Evolutionary conservation across 1,140 invertebrate genomes (phyloP), one percentile per base, ranked within the genome.

Genomic region (Drosophila lini): DNA sequence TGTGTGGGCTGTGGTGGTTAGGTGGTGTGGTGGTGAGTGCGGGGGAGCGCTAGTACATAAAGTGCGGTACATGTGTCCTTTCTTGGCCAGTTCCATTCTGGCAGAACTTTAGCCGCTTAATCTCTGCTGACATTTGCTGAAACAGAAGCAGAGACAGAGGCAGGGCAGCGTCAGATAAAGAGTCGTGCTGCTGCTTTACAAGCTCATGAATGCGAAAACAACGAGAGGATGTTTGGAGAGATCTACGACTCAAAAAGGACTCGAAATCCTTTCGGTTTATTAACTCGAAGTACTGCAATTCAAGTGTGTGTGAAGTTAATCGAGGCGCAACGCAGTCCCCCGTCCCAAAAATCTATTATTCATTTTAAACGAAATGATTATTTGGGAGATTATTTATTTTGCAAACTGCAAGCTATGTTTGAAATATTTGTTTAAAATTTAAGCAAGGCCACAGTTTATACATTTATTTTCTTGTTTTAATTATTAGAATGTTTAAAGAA

Each of bases 111-210:
- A 62, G 55, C 80, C 71, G 62, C 83, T 71, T 89, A 86, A 86
- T 86, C 83, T 88, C 77, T 88, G 84, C 73, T 89, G 83, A 89
- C 83, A 85, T 84, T 84, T 83, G 81, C 48, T 73, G 61, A 48
- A 60, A 69, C 57, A 67, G 53, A 58, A 50, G 16, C 36, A 47
- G 45, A 22, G 22, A 11, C 47, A 16, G 28, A 2, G 41, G 44
- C 53, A 55, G 34, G 41, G 44, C 53, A 55, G 34, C n/a, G 13
- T 4, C 32, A 47, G 28, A 53, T 68, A 68, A 48, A 67, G 42
- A 40, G 64, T 28, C 19, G 11, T 16, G 31, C 44, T 44, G 32
- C 42, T 45, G 52, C 36, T 59, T 41, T 59, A 50, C 68, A 70
- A 71, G 69, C 65, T 71, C 41, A 59, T 71, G 65, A 71, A 71